Evolutionary conservation across 2,797 vertebrate species (phyloP).

Genomic region (Pseudochirops cupreus): DNA sequence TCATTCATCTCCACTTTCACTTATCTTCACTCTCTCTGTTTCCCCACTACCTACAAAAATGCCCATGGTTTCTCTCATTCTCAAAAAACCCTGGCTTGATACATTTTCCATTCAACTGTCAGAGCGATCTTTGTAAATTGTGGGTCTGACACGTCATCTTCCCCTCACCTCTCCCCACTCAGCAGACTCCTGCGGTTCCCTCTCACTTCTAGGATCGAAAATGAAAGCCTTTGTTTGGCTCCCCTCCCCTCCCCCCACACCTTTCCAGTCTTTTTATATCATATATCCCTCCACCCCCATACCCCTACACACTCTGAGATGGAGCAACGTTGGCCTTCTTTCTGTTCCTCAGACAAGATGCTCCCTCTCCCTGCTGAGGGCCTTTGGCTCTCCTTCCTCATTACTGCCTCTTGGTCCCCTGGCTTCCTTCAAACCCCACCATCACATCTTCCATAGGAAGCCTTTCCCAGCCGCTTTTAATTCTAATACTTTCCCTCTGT

Average conservation of each 20-base stretch:
- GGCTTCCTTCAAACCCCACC: background rate
- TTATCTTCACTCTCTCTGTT: background rate
- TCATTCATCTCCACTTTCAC: background rate
- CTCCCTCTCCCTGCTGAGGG: background rate
- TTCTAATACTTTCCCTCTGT: background rate
- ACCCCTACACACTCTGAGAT: background rate
- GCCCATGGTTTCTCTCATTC: background rate
- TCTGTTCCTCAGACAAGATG: background rate
- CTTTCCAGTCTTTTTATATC: slow-evolving; percentile 8
- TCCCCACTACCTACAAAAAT: background rate
- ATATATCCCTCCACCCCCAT: background rate
- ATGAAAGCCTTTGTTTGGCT: background rate
- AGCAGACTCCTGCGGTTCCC: background rate
- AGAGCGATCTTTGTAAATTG: background rate
- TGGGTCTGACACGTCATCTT: background rate
- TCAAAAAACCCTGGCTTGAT: background rate
- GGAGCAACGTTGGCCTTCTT: background rate
- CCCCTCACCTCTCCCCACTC: background rate
- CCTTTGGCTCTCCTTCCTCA: background rate
- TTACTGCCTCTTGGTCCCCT: background rate
- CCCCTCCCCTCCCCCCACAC: too few relatives aligned
- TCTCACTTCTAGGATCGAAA: background rate
- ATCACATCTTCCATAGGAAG: background rate
- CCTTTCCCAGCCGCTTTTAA: background rate
- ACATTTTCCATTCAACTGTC: background rate